phyloP scores from a whole-genome alignment of 1,140 invertebrate genomes.

The Charaxes varanes region DNA sequence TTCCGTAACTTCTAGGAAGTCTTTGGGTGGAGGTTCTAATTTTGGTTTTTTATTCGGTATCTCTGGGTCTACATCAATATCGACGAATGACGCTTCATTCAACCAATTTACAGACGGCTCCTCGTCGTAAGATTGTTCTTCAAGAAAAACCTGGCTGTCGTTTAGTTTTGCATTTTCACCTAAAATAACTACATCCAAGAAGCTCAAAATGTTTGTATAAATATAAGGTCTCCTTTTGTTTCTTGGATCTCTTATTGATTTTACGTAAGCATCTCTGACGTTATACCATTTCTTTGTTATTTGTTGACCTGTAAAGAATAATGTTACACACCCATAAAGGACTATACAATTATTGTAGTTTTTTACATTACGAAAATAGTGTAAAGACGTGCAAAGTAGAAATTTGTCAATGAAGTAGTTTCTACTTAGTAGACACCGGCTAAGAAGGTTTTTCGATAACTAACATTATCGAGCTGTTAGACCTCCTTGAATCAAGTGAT shows the following conservation, averaged over 20 bases:
- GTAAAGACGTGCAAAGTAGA: too few species aligned
- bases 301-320: conserved; percentile 30
- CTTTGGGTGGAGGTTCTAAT: conserved; percentile 10
- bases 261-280: conserved; percentile 36
- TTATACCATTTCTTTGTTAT: conserved; percentile 45
- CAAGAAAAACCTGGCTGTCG: conserved; percentile 15
- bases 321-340: too few species aligned
- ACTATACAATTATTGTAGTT: too few species aligned
- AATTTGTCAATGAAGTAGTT: too few species aligned
- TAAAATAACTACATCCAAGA: conserved; percentile 25
- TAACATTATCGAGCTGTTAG: too few species aligned
- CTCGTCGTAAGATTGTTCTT: conserved; percentile 17
- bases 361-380: too few species aligned
- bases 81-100: conserved; percentile 28
- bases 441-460: too few species aligned
- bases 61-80: conserved; percentile 20
- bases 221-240: conserved; percentile 26
- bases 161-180: conserved; percentile 11
- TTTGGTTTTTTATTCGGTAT: conserved; percentile 17
- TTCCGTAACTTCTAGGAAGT: conserved; percentile 7
- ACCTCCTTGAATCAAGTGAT: too few species aligned
- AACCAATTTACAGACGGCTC: conserved; percentile 21
- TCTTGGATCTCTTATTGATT: conserved; percentile 22
- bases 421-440: too few species aligned
- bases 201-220: conserved; percentile 25